These are phyloP conservation scores for Nycteola revayana DNA, from an alignment of 2,888 invertebrate species.

Conservation along the genomic window DNA sequence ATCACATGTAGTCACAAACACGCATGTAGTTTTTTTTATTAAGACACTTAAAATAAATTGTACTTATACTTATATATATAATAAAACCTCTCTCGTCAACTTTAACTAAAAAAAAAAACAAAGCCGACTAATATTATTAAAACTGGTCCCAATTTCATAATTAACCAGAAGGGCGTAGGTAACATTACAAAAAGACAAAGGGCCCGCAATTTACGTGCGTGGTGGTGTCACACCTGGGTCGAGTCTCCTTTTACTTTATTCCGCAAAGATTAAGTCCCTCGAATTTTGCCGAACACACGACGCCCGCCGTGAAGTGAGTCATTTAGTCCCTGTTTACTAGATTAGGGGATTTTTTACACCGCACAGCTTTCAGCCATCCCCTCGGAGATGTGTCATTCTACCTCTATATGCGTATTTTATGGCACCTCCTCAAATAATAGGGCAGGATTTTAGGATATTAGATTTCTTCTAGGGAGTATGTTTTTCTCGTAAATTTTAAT, in stretches of 20 bases:
- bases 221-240: conserved; percentile 73
- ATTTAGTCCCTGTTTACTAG: conserved; percentile 80
- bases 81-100: too few species aligned
- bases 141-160: conserved; percentile 62
- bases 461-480: conserved; percentile 26
- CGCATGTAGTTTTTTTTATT: too few species aligned
- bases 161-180: conserved; percentile 56
- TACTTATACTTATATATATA: too few species aligned
- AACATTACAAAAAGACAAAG: conserved; percentile 65
- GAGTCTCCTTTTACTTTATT: conserved; percentile 80
- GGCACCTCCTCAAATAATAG: conserved; percentile 50
- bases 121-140: conserved; percentile 53
- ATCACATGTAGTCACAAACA: too few species aligned
- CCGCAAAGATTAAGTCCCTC: conserved; percentile 79
- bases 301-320: conserved; percentile 75
- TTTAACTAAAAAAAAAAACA: too few species aligned
- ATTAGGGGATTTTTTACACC: conserved; percentile 79
- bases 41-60: too few species aligned
- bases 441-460: conserved; percentile 50
- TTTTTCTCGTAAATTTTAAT: conserved; percentile 17
- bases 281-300: conserved; percentile 64
- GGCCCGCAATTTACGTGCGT: conserved; percentile 64
- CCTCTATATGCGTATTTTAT: conserved; percentile 54
- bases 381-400: conserved; percentile 60
- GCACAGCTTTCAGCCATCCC: conserved; percentile 61